Conservation (phyloP, 2,888 invertebrate genomes). For the Meandrusa payeni region DNA sequence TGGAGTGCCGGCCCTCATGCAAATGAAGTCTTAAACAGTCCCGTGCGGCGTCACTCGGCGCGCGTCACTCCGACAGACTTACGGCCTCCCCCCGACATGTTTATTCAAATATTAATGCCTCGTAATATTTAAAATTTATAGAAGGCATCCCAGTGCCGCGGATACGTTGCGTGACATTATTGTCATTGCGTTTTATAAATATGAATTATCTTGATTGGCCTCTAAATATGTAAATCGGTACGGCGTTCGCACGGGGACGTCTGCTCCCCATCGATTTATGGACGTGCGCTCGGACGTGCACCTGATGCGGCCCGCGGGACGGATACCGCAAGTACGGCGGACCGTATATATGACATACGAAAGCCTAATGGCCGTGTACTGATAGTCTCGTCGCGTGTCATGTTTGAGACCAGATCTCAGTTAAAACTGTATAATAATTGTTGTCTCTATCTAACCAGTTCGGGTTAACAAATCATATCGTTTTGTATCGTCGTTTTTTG, state of each 20-base stretch:
- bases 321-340: too few relatives aligned
- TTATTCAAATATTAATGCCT: conserved; percentile 71
- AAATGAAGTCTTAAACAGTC: conserved; percentile 49
- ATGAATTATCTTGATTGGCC: conserved; percentile 38
- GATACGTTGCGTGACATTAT: conserved; percentile 31
- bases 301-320: conserved; percentile 6
- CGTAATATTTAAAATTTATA: conserved; percentile 69
- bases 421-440: too few relatives aligned
- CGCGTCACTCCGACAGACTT: conserved; percentile 48
- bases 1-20: conserved; percentile 32
- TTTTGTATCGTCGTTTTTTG: too few relatives aligned
- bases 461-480: too few relatives aligned
- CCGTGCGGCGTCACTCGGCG: conserved; percentile 36
- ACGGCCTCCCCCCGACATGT: conserved; percentile 52
- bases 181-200: conserved; percentile 37
- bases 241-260: not conserved
- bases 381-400: too few relatives aligned
- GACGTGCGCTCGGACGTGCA: conserved; percentile 1
- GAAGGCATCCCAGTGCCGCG: conserved; percentile 34
- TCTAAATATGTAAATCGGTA: conserved; percentile 27
- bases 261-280: conserved; percentile 12
- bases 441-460: too few relatives aligned
- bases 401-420: too few relatives aligned
- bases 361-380: too few relatives aligned
- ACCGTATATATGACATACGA: too few relatives aligned